Evolutionary conservation across 2,888 invertebrate genomes (phyloP).

Genomic region (Agriopis leucophaearia): DNA sequence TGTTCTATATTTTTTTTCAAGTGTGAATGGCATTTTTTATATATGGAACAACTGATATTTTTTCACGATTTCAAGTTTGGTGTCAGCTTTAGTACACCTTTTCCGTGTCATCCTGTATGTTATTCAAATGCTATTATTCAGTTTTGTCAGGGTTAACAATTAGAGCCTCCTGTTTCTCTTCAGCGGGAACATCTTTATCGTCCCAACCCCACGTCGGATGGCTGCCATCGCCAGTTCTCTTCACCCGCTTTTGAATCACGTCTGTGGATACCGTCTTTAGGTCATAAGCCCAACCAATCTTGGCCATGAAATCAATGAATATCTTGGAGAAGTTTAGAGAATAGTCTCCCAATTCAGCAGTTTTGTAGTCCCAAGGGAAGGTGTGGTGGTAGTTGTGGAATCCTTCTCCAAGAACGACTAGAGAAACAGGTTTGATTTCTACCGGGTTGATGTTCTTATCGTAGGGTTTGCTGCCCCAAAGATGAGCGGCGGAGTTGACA

Average conservation of each 20-base stretch:
- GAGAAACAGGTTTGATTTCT: conserved; percentile 89
- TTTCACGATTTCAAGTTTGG: too few relatives aligned
- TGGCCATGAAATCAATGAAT: conserved; percentile 92
- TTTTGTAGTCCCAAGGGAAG: conserved; percentile 95
- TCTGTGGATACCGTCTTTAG: conserved; percentile 91
- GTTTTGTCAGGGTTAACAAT: conserved; percentile 61
- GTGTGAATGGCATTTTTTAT: too few relatives aligned
- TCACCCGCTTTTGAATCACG: conserved; percentile 89
- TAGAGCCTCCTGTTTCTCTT: conserved; percentile 56
- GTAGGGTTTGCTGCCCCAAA: conserved; percentile 91
- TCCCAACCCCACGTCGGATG: conserved; percentile 92
- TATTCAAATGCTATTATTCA: conserved; percentile 48
- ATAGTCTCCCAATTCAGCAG: conserved; percentile 91
- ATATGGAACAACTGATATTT: too few relatives aligned
- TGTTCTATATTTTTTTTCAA: too few relatives aligned
- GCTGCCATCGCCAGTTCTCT: conserved; percentile 91
- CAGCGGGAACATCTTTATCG: conserved; percentile 79
- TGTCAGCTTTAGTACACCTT: too few relatives aligned
- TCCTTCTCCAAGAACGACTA: conserved; percentile 91
- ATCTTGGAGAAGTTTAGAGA: conserved; percentile 90
- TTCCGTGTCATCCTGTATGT: not conserved
- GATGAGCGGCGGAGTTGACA: conserved; percentile 95
- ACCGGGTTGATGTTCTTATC: conserved; percentile 91
- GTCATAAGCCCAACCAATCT: conserved; percentile 95
- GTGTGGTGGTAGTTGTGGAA: conserved; percentile 96